phyloP scores from a whole-genome alignment of 2,888 invertebrate genomes.

The Lobophora halterata region DNA sequence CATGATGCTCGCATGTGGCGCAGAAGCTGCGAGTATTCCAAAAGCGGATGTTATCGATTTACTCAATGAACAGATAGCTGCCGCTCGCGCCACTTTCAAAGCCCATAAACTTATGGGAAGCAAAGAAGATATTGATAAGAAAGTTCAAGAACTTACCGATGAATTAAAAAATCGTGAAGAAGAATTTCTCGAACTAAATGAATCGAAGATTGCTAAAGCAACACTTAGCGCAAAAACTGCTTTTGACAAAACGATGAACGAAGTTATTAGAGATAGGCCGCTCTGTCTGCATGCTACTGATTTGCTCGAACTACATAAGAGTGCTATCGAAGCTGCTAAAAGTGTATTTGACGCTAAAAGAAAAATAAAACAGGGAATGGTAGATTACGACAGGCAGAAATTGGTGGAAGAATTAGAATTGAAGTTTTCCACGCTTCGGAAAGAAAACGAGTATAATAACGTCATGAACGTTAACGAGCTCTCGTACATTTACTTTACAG shows the following conservation, averaged over 20 bases:
- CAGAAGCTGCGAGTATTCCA: conserved; percentile 12
- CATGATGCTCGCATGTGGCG: conserved; percentile 14
- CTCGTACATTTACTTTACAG: conserved; percentile 8
- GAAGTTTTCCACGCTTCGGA: neutral
- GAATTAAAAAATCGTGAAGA: conserved; percentile 5
- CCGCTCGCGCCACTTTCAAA: conserved; percentile 15
- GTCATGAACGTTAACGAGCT: conserved; percentile 11
- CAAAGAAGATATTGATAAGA: conserved; percentile 1
- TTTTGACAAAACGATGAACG: conserved; percentile 6
- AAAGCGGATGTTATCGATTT: conserved; percentile 1
- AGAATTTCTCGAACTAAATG: conserved; percentile 11
- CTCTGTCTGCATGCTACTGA: conserved; percentile 18
- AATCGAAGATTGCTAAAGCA: conserved; percentile 5
- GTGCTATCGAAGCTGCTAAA: conserved; percentile 5
- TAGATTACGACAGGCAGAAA: neutral
- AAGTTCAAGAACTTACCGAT: conserved; percentile 11
- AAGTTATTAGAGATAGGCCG: neutral
- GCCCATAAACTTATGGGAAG: conserved; percentile 11
- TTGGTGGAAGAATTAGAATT: neutral
- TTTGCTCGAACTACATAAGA: conserved; percentile 4
- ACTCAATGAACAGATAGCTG: conserved; percentile 8
- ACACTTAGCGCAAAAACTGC: conserved; percentile 4
- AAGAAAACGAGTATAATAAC: conserved; percentile 22
- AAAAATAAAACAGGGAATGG: neutral
- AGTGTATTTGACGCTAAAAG: conserved; percentile 11